These are phyloP conservation scores for Coronaproctus castanopsis DNA, from an alignment of 2,888 invertebrate genomes.

Conservation along the genomic window DNA sequence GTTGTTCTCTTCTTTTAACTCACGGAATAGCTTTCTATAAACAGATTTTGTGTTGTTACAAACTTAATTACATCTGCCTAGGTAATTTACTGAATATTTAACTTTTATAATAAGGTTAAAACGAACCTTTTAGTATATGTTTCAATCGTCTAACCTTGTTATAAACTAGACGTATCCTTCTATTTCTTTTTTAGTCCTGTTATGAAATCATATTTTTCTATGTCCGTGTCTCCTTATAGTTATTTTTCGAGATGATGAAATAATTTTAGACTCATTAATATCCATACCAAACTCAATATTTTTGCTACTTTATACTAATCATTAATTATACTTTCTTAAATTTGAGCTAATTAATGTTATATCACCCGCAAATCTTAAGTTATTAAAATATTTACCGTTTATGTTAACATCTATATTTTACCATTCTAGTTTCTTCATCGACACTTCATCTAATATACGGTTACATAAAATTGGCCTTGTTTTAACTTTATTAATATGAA, in stretches of 20 bases:
- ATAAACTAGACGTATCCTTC: background rate
- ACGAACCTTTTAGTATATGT: background rate
- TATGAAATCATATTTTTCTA: background rate
- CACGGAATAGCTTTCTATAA: background rate
- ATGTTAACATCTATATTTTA: too few relatives aligned
- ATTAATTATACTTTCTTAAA: too few relatives aligned
- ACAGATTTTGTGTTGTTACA: background rate
- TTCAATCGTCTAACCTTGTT: background rate
- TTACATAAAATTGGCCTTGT: too few relatives aligned
- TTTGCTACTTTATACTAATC: too few relatives aligned
- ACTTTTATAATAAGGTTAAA: background rate
- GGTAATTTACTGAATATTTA: background rate
- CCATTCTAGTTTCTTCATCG: too few relatives aligned
- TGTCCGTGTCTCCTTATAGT: background rate
- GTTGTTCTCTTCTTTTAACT: background rate
- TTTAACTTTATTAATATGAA: too few relatives aligned
- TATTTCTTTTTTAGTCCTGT: background rate
- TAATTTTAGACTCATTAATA: background rate
- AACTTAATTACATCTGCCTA: background rate
- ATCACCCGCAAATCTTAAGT: too few relatives aligned
- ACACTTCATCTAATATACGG: too few relatives aligned
- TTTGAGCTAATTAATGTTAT: too few relatives aligned
- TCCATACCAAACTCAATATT: background rate
- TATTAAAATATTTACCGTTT: too few relatives aligned
- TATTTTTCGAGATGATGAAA: background rate